Conservation (phyloP, 1,140 invertebrate genomes). For the Cecropterus lyciades region DNA sequence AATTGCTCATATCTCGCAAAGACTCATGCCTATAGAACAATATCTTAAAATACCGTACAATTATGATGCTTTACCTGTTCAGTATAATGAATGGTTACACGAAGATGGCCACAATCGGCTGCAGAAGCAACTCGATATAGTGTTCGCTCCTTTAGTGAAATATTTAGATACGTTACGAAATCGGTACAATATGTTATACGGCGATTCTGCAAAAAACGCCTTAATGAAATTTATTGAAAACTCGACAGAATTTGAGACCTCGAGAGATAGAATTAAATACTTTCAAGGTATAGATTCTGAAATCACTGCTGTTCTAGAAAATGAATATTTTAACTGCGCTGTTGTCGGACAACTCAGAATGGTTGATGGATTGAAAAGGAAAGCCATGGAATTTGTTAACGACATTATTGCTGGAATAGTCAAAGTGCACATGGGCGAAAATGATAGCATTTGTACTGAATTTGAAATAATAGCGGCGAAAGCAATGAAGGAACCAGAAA, state of each 20-base stretch:
- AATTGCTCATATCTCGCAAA: slow-evolving; percentile 75
- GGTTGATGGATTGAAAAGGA: slow-evolving; percentile 71
- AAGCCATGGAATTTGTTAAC: slow-evolving; percentile 71
- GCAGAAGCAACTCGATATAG: slow-evolving; percentile 64
- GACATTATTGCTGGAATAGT: slow-evolving; percentile 74
- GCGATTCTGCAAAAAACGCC: slow-evolving; percentile 55
- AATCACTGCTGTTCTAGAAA: slow-evolving; percentile 85
- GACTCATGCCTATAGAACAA: slow-evolving; percentile 81
- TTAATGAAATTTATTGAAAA: slow-evolving; percentile 65
- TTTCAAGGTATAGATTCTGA: slow-evolving; percentile 86
- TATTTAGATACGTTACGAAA: slow-evolving; percentile 68
- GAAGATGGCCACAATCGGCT: slow-evolving; percentile 72
- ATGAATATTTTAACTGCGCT: slow-evolving; percentile 86
- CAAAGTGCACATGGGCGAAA: slow-evolving; percentile 74
- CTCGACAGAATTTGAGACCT: slow-evolving; percentile 81
- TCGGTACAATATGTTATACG: slow-evolving; percentile 72
- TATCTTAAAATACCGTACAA: slow-evolving; percentile 73
- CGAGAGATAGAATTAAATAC: slow-evolving; percentile 85
- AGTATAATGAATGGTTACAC: slow-evolving; percentile 75
- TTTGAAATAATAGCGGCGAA: slow-evolving; percentile 86
- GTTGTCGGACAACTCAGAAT: slow-evolving; percentile 71
- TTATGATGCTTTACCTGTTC: slow-evolving; percentile 69
- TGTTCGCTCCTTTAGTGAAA: slow-evolving; percentile 65
- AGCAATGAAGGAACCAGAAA: slow-evolving; percentile 87
- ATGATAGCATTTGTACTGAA: slow-evolving; percentile 86